Base-by-base conservation (phyloP, 2,888 invertebrate species). In the Sarcophaga carnaria region DNA sequence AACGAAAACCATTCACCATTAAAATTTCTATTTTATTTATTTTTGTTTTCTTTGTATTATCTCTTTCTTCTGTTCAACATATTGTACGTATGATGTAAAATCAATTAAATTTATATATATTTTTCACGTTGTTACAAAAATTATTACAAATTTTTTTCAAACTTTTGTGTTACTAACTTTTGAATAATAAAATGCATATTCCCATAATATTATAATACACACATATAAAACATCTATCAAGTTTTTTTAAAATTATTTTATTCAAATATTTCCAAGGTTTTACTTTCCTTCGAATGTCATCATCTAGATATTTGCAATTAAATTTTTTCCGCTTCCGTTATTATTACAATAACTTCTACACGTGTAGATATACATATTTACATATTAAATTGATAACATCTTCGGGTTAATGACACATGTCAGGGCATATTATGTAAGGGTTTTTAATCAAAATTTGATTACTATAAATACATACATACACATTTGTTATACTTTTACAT, bases 1-100 rank as follows among this genome's bases (percentile, higher is more conserved):
- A 64, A 20, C 66, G 49, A 78, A 78, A 83, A 83, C 78, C 83
- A 78, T 78, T 83, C 66, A 83, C 78, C 67, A 78, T 83, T 72
- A 77, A 83, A 83, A 77, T 81, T 62, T 75, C 49, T 60, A 17
- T 71, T 70, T 60, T 37, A n/a, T 71, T 77, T 60, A 71, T 64
- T 83, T 78, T 71, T 37, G 37, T 8, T 37, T 37, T 70, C 74
- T 74, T 66, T 54, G 27, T 54, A 49, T 80, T 81, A 37, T n/a
- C 70, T 81, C 37, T 81, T 75, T 62, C 20, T 45, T 37, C 37
- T 37, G 8, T 37, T 37, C 37, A 37, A 37, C 37, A 37, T 37
- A 37, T 37, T 59, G 25, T 66, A 66, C 72, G 72, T 67, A 54
- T 72, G 77, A 72, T 77, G 60, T 83, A 62, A 77, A 78, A 83